These are phyloP conservation scores for Ondatra zibethicus DNA, from an alignment of 2,113 vertebrate genomes.

Conservation along the genomic window DNA sequence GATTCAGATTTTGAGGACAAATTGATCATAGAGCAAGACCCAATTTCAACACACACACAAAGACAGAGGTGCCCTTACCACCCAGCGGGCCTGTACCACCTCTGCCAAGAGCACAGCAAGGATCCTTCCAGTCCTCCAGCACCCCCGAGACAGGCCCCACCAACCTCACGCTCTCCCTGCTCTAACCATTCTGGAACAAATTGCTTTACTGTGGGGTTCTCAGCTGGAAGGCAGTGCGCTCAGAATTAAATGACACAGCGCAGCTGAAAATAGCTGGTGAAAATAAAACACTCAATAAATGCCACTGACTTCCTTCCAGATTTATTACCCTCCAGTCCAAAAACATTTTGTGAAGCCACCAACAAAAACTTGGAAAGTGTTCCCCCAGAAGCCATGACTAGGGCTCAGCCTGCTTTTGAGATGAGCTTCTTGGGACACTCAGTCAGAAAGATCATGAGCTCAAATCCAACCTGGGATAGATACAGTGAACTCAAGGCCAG, in stretches of 20 bases:
- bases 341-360: not conserved
- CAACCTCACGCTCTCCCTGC: accelerated
- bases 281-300: not conserved
- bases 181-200: not conserved
- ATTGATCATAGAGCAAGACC: not conserved
- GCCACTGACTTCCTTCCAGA: not conserved
- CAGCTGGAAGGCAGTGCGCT: not conserved
- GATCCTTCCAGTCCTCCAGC: not conserved
- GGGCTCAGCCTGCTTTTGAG: not conserved
- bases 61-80: not conserved
- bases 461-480: not conserved
- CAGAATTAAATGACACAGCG: not conserved
- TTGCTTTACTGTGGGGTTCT: not conserved
- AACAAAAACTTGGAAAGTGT: not conserved
- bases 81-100: accelerated
- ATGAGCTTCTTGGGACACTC: not conserved
- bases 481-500: not conserved
- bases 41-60: not conserved
- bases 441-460: not conserved
- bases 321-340: not conserved
- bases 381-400: not conserved
- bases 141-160: not conserved
- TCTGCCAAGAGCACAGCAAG: not conserved
- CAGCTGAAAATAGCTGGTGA: not conserved
- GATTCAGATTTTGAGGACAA: not conserved